Conservation (phyloP, 2,797 vertebrate species). For the Sternotherus odoratus region DNA sequence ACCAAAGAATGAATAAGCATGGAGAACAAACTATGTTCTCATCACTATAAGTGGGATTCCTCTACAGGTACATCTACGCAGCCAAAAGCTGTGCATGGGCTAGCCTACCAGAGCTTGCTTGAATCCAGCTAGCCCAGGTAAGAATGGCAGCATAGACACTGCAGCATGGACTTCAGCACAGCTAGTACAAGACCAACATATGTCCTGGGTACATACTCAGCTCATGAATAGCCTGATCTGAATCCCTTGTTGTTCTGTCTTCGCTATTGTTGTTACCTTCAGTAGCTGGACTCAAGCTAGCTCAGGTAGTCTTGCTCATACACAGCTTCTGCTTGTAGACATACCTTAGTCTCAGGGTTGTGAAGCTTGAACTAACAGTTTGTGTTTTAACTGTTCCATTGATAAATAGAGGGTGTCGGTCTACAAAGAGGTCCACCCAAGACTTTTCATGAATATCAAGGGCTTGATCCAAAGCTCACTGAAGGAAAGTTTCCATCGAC, state of each 20-base stretch:
- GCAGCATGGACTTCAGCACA: neutral
- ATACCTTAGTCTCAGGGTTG: neutral
- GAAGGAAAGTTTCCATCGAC: neutral
- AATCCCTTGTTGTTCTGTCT: neutral
- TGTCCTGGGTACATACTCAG: neutral
- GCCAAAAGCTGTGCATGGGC: neutral
- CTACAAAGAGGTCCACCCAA: neutral
- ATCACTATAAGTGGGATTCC: neutral
- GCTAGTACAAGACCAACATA: neutral
- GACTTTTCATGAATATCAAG: neutral
- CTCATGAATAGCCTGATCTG: neutral
- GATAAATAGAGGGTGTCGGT: neutral
- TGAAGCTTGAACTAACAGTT: neutral
- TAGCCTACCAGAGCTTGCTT: neutral
- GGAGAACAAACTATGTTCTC: neutral
- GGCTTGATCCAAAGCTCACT: neutral
- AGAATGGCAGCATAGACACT: neutral
- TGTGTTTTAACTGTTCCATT: neutral
- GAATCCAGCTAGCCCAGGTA: neutral
- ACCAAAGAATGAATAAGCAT: neutral
- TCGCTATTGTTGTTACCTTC: neutral
- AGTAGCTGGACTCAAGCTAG: too few species aligned
- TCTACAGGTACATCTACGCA: neutral
- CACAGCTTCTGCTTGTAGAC: neutral
- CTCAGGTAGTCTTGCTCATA: too few species aligned